These are phyloP conservation scores for Epinephelus lanceolatus DNA, from an alignment of 2,113 vertebrate genomes.

Conservation along the genomic window DNA sequence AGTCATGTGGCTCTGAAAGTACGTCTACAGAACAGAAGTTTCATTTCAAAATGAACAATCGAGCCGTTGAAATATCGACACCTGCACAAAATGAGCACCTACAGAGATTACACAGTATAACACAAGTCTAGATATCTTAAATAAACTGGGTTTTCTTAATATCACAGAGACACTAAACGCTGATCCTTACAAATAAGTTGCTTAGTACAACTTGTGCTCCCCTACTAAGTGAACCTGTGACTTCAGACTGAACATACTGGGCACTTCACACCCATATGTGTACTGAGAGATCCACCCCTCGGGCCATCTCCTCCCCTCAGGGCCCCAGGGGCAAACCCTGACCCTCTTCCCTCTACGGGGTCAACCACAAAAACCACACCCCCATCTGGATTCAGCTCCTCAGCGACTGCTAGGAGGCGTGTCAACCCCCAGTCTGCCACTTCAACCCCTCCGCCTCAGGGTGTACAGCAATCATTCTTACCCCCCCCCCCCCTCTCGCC, in stretches of 20 bases:
- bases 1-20: slow-evolving; percentile 12
- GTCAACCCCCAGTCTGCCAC: slow-evolving; percentile 58
- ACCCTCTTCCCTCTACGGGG: slow-evolving; percentile 45
- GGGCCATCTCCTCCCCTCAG: slow-evolving; percentile 37
- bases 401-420: slow-evolving; percentile 55
- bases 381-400: slow-evolving; percentile 63
- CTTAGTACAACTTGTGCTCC: not conserved
- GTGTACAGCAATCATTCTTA: slow-evolving; percentile 75
- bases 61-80: not conserved
- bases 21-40: not conserved
- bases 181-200: not conserved
- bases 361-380: slow-evolving; percentile 66
- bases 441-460: slow-evolving; percentile 60
- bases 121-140: not conserved
- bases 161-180: not conserved
- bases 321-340: slow-evolving; percentile 32
- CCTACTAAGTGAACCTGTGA: not conserved
- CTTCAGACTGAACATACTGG: slow-evolving; percentile 22
- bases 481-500: not conserved
- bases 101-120: not conserved
- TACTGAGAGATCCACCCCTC: not conserved
- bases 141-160: not conserved
- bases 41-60: not conserved
- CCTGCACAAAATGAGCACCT: not conserved
- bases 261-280: slow-evolving; percentile 23